Conservation (phyloP, 1,140 invertebrate genomes). For the Drosophila grimshawi region DNA sequence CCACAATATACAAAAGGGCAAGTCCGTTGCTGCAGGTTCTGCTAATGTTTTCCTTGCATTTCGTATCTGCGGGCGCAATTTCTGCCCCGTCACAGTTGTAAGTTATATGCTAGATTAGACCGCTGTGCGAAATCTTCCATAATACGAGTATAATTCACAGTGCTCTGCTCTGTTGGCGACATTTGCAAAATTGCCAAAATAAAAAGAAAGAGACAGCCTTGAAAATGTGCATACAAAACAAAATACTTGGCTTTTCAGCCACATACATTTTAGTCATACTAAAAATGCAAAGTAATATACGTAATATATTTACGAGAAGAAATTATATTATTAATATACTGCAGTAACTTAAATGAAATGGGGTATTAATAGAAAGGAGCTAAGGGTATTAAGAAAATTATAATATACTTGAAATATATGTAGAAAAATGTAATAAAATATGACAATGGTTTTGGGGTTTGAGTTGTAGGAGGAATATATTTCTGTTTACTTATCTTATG, state of each 20-base stretch:
- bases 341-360: too few relatives aligned
- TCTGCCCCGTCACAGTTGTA: conserved; percentile 6
- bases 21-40: conserved; percentile 19
- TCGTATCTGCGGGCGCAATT: conserved; percentile 4
- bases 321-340: too few relatives aligned
- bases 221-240: conserved; percentile 4
- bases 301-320: too few relatives aligned
- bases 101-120: conserved; percentile 35
- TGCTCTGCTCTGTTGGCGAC: conserved; percentile 7
- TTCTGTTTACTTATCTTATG: too few relatives aligned
- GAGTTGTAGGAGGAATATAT: too few relatives aligned
- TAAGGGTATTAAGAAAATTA: too few relatives aligned
- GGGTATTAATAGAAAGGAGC: too few relatives aligned
- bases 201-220: neutral
- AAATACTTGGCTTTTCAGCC: neutral
- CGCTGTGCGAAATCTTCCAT: conserved; percentile 16
- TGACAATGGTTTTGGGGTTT: too few relatives aligned
- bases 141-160: conserved; percentile 12
- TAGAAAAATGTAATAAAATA: too few relatives aligned
- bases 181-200: conserved; percentile 8
- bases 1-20: neutral
- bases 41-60: conserved; percentile 18
- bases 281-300: conserved; percentile 8
- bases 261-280: neutral
- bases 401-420: too few relatives aligned